Conservation (phyloP, 2,113 vertebrate species). For the Phaethornis superciliosus region DNA sequence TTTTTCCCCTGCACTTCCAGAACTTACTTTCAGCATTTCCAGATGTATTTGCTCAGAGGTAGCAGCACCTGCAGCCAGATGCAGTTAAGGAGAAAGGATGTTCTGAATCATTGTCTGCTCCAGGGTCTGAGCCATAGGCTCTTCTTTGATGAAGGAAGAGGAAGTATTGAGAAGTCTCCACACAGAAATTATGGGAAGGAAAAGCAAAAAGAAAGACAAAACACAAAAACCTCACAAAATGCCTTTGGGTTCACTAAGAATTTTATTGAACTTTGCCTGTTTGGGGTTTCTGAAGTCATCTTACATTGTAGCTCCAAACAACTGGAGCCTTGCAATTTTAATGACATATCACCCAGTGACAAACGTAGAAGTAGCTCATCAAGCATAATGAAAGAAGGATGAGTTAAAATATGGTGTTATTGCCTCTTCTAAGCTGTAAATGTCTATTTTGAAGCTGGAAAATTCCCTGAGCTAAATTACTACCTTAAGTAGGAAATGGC, state of each 20-base stretch:
- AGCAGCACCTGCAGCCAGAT: background rate
- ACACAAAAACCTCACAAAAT: background rate
- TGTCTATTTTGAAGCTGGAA: constrained; percentile 27
- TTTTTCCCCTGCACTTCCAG: background rate
- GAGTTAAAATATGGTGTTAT: background rate
- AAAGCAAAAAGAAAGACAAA: too few species aligned
- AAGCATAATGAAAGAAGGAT: background rate
- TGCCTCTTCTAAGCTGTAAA: background rate
- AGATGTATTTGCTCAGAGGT: background rate
- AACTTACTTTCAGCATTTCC: background rate
- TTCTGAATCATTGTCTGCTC: background rate
- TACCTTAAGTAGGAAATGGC: background rate
- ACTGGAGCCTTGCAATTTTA: background rate
- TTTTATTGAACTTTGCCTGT: background rate
- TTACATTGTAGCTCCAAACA: background rate
- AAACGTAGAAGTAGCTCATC: constrained; percentile 27
- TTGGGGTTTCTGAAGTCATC: background rate
- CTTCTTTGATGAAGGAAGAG: background rate
- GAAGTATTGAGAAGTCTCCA: background rate
- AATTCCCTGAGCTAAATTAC: constrained; percentile 26
- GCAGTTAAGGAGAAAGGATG: background rate
- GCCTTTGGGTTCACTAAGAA: background rate
- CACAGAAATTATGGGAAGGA: background rate
- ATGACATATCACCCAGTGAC: background rate
- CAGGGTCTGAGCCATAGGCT: background rate